Percentiles rank a stretch among this genome's conserved stretches.
Conservation (phyloP, 2,113 vertebrate genomes). For the Corynorhinus townsendii region DNA sequence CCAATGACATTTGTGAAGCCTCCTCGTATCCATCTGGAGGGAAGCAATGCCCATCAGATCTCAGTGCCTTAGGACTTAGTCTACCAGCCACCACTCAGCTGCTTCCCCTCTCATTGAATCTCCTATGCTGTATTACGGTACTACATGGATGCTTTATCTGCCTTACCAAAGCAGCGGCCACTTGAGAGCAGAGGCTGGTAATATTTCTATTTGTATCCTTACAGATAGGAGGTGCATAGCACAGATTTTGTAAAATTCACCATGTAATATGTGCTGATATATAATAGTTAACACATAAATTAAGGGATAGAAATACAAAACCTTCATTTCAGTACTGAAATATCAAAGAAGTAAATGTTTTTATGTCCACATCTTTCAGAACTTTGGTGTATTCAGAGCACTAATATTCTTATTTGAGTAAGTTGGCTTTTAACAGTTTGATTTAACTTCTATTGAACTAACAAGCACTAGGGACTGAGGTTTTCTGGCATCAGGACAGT, state of each 20-base stretch:
- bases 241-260: background rate
- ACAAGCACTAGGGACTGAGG: background rate
- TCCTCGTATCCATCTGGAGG: background rate
- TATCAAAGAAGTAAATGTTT: background rate
- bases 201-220: background rate
- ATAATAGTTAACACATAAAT: background rate
- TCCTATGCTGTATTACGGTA: background rate
- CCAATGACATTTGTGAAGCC: background rate
- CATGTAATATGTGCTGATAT: background rate
- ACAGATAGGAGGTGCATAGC: background rate
- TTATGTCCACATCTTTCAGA: background rate
- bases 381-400: conserved; percentile 43
- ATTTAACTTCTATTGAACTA: conserved; percentile 55
- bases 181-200: background rate
- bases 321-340: background rate
- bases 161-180: background rate
- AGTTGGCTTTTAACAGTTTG: conserved; percentile 40
- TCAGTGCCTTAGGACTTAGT: background rate
- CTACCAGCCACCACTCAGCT: background rate
- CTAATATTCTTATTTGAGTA: background rate
- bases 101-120: background rate
- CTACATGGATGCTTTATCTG: background rate
- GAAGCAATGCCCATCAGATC: background rate
- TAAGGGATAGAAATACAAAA: background rate
- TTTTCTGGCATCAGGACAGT: conserved; percentile 11